A percentile compares a stretch with the other conserved stretches of the same genome.
phyloP scores from a whole-genome alignment of 2,888 invertebrate species.

The Hoplodrina blanda region DNA sequence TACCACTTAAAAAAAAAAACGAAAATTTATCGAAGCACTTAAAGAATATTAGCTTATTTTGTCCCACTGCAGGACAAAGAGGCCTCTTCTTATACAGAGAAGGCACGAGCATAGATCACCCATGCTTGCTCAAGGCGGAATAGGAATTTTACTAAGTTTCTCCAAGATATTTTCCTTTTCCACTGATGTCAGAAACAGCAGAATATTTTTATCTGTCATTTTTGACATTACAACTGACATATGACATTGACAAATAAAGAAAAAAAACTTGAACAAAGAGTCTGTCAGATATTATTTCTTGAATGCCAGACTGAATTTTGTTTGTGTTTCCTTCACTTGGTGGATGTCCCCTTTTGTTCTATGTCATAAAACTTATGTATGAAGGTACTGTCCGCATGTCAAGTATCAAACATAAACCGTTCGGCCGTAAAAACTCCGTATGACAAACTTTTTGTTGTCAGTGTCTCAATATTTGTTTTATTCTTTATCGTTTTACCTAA shows the following conservation, averaged over 20 bases:
- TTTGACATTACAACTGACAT: not conserved
- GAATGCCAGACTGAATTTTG: constrained; percentile 15
- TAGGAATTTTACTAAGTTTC: no score
- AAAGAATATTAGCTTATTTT: no score
- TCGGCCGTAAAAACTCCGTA: constrained; percentile 34
- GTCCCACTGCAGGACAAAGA: no score
- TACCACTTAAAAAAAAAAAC: no score
- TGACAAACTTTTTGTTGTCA: constrained; percentile 12
- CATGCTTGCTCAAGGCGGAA: no score
- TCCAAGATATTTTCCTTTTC: no score
- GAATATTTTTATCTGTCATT: no score
- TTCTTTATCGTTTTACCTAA: constrained; percentile 2
- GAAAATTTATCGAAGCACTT: no score
- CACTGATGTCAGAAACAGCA: no score
- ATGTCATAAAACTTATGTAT: constrained; percentile 46
- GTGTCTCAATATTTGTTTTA: constrained; percentile 25
- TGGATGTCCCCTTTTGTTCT: not conserved
- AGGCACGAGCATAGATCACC: no score
- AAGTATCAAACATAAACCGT: constrained; percentile 44
- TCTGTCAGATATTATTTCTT: not conserved
- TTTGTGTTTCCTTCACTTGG: constrained; percentile 14
- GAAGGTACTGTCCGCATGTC: constrained; percentile 37
- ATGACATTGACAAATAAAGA: not conserved
- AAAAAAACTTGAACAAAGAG: not conserved
- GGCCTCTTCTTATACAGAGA: no score